These are phyloP conservation scores for Diarsia dahlii DNA, from an alignment of 2,888 invertebrate genomes.

Conservation along the genomic window DNA sequence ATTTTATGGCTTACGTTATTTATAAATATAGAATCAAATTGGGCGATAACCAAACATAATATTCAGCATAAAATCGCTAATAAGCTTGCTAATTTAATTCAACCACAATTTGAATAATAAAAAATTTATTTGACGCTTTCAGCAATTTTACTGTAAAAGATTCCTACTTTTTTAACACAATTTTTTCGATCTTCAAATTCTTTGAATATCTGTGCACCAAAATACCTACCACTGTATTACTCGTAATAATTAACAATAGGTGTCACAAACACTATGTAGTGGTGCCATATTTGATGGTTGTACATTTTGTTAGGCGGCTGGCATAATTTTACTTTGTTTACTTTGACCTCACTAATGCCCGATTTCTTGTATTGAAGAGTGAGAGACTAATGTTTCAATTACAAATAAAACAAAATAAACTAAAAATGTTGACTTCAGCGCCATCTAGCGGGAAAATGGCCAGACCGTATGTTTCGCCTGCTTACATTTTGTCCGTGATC, in stretches of 20 bases:
- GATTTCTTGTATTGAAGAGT: background rate
- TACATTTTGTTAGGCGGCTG: conserved; percentile 38
- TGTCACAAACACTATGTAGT: conserved; percentile 1
- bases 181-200: conserved; percentile 18
- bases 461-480: too few species aligned
- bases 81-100: conserved; percentile 18
- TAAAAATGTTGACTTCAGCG: too few species aligned
- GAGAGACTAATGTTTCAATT: too few species aligned
- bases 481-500: background rate
- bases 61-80: conserved; percentile 3
- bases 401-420: too few species aligned
- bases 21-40: conserved; percentile 35
- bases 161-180: conserved; percentile 1
- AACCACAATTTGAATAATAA: conserved; percentile 22
- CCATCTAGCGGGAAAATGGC: too few species aligned
- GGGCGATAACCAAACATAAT: conserved; percentile 6
- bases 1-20: conserved; percentile 55
- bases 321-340: conserved; percentile 1
- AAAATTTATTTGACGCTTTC: conserved; percentile 20
- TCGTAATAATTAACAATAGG: background rate
- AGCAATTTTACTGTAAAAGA: conserved; percentile 16
- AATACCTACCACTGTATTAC: conserved; percentile 12
- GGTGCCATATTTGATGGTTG: conserved; percentile 36
- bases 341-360: conserved; percentile 5
- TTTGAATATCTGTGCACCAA: conserved; percentile 18